Conservation (phyloP, 2,888 invertebrate species). For the Molanna angustata region DNA sequence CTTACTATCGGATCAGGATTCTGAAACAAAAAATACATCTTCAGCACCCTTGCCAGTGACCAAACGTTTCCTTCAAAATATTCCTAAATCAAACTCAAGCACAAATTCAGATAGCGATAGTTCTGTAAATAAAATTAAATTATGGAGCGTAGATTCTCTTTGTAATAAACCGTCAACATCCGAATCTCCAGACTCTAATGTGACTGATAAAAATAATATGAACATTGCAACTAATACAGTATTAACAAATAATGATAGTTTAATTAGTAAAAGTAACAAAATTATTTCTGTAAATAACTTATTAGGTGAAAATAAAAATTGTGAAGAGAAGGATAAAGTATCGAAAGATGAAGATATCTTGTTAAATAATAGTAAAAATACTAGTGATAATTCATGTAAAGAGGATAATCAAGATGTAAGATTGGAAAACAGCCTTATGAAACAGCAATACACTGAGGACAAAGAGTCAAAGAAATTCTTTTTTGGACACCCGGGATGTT, state of each 20-base stretch:
- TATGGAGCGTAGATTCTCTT: conserved; percentile 37
- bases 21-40: conserved; percentile 17
- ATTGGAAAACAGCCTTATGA: conserved; percentile 2
- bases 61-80: conserved; percentile 33
- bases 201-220: conserved; percentile 18
- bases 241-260: conserved; percentile 27
- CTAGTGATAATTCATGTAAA: conserved; percentile 10
- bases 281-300: conserved; percentile 42
- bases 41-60: conserved; percentile 32
- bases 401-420: conserved; percentile 6
- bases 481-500: conserved; percentile 48
- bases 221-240: conserved; percentile 20
- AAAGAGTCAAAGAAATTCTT: conserved; percentile 41
- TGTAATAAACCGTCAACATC: conserved; percentile 34
- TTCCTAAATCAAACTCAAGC: conserved; percentile 25
- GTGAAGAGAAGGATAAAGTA: conserved; percentile 31
- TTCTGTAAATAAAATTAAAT: conserved; percentile 34
- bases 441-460: not conserved
- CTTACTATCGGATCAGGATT: conserved; percentile 11
- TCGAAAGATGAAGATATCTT: conserved; percentile 4
- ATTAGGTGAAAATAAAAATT: conserved; percentile 42
- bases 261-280: conserved; percentile 38
- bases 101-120: conserved; percentile 33
- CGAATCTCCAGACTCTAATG: conserved; percentile 21
- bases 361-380: conserved; percentile 35